Conservation (phyloP, 2,113 vertebrate species). For the Dryoscopus gambensis region DNA sequence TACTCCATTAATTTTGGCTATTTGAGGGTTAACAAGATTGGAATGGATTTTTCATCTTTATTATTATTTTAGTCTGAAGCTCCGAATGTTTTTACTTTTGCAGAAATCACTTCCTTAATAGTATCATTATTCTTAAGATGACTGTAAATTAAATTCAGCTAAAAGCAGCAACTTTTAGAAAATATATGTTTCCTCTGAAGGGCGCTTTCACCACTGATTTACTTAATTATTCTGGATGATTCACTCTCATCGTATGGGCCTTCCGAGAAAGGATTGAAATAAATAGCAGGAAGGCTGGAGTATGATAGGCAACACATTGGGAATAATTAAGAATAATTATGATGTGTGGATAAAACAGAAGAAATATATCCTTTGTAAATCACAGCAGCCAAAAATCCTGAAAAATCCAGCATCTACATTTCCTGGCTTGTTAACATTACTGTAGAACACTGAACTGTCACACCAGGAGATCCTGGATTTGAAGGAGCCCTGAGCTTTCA, state of each 20-base stretch:
- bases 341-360: neutral
- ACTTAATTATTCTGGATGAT: conserved; percentile 64
- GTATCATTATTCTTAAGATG: conserved; percentile 52
- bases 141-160: conserved; percentile 64
- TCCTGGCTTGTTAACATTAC: neutral
- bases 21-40: neutral
- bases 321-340: conserved; percentile 63
- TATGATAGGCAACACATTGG: conserved; percentile 1
- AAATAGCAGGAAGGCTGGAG: conserved; percentile 44
- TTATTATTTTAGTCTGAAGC: neutral
- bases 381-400: neutral
- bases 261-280: conserved; percentile 58
- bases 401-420: neutral
- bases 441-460: neutral
- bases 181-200: conserved; percentile 36
- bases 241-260: neutral
- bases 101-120: conserved; percentile 60
- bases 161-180: conserved; percentile 62
- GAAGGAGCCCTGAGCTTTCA: neutral
- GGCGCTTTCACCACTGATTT: conserved; percentile 31
- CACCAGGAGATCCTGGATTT: neutral
- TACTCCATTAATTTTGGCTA: neutral
- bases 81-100: conserved; percentile 49
- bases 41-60: neutral
- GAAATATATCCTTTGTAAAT: conserved; percentile 12